A percentile compares a stretch with the other conserved stretches of the same genome.
Conservation (phyloP, 2,888 invertebrate genomes). For the Panzeria rudis region DNA sequence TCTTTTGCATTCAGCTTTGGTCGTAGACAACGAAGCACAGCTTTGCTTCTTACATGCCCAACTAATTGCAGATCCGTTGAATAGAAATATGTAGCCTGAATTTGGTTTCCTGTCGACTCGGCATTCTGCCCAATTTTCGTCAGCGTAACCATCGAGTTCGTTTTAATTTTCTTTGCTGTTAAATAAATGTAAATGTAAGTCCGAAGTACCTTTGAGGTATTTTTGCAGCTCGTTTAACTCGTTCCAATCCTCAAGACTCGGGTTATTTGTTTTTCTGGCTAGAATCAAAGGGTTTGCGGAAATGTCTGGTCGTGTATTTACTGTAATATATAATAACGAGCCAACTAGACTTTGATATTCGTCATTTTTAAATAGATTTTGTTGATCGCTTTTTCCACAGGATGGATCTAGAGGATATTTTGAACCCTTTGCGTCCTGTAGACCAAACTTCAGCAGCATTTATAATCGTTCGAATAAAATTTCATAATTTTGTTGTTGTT, state of each 20-base stretch:
- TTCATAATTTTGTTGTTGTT: too few relatives aligned
- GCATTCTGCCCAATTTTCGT: neutral
- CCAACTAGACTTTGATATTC: constrained; percentile 45
- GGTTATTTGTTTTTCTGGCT: constrained; percentile 16
- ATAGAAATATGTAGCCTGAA: neutral
- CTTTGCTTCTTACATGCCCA: neutral
- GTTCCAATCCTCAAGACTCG: neutral
- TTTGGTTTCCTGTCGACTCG: neutral
- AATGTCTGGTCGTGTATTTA: constrained; percentile 23
- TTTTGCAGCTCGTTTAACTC: constrained; percentile 4
- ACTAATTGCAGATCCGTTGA: neutral
- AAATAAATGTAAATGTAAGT: constrained; percentile 6
- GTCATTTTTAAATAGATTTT: neutral
- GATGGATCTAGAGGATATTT: constrained; percentile 33
- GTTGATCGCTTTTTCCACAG: neutral
- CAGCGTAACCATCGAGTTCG: neutral
- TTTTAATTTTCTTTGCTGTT: neutral
- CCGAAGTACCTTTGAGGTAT: constrained; percentile 3
- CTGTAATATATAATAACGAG: constrained; percentile 30
- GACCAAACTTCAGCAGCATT: constrained; percentile 16
- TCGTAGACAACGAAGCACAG: neutral
- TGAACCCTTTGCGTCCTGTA: constrained; percentile 18
- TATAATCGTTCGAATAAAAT: too few relatives aligned
- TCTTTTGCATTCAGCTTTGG: constrained; percentile 9
- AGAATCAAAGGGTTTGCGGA: constrained; percentile 26